Evolutionary conservation across 2,113 vertebrate species (phyloP).

Genomic region (Platysteira castanea): DNA sequence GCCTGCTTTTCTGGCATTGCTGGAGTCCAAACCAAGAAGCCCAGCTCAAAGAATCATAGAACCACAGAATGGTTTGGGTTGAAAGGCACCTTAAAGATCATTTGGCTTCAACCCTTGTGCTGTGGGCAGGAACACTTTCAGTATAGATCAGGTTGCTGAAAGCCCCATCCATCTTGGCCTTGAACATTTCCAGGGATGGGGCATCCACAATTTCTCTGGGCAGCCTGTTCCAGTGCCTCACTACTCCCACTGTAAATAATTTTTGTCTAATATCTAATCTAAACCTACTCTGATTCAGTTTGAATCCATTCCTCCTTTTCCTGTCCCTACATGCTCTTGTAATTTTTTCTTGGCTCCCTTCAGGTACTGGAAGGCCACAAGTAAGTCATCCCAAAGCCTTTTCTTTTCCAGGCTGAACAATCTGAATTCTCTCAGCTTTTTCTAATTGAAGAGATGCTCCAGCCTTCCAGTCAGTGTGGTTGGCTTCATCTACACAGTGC

Average conservation of each 20-base stretch:
- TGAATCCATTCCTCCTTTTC: not conserved
- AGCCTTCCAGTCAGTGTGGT: not conserved
- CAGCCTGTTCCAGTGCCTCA: not conserved
- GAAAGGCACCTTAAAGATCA: not conserved
- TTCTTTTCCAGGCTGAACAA: not conserved
- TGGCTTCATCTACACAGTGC: not conserved
- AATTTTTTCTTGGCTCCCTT: not conserved
- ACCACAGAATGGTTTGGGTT: not conserved
- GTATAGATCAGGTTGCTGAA: not conserved
- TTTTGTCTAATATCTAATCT: not conserved
- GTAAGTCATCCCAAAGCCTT: not conserved
- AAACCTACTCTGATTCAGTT: not conserved
- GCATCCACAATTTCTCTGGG: not conserved
- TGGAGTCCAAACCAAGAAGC: not conserved
- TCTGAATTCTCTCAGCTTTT: not conserved
- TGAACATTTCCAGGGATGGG: not conserved
- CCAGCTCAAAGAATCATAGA: not conserved
- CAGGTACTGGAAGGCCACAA: not conserved
- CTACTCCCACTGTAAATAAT: not conserved
- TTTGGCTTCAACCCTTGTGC: not conserved
- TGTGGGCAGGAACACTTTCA: not conserved
- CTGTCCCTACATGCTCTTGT: not conserved
- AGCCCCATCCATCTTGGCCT: not conserved
- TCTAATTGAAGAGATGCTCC: not conserved
- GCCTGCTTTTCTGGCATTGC: not conserved